Evolutionary conservation across 2,888 invertebrate genomes (phyloP).

Genomic region (Barypeithes pellucidus): DNA sequence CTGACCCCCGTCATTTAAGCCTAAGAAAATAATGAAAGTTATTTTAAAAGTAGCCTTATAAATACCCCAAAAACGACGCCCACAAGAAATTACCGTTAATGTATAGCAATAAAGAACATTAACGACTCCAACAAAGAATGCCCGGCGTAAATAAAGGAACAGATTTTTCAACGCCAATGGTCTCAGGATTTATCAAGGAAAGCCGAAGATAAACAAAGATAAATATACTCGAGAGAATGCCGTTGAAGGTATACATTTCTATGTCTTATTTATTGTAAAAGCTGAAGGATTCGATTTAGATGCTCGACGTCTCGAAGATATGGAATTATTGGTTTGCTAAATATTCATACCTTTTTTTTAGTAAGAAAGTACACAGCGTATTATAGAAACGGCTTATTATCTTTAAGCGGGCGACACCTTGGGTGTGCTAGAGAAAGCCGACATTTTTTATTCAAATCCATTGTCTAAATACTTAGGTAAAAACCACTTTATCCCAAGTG

Average conservation of each 20-base stretch:
- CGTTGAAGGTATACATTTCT: conserved; percentile 37
- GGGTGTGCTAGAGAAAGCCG: too few relatives aligned
- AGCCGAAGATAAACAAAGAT: conserved; percentile 40
- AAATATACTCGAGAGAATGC: conserved; percentile 40
- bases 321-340: too few relatives aligned
- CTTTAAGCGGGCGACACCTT: too few relatives aligned
- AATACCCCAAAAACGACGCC: conserved; percentile 2
- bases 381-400: too few relatives aligned
- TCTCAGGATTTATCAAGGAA: conserved; percentile 38
- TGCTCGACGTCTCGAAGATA: too few relatives aligned
- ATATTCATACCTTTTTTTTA: too few relatives aligned
- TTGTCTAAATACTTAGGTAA: too few relatives aligned
- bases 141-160: conserved; percentile 32
- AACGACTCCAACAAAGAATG: conserved; percentile 21
- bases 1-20: too few relatives aligned
- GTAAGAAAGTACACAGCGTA: too few relatives aligned
- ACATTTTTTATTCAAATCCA: too few relatives aligned
- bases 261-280: conserved; percentile 35
- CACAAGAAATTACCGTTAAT: conserved; percentile 23
- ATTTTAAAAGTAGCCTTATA: conserved; percentile 5
- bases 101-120: conserved; percentile 23
- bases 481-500: too few relatives aligned
- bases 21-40: neutral
- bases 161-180: conserved; percentile 40
- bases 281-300: conserved; percentile 3